Base-by-base conservation (phyloP, 2,888 invertebrate species). In the Perdita meconis region DNA sequence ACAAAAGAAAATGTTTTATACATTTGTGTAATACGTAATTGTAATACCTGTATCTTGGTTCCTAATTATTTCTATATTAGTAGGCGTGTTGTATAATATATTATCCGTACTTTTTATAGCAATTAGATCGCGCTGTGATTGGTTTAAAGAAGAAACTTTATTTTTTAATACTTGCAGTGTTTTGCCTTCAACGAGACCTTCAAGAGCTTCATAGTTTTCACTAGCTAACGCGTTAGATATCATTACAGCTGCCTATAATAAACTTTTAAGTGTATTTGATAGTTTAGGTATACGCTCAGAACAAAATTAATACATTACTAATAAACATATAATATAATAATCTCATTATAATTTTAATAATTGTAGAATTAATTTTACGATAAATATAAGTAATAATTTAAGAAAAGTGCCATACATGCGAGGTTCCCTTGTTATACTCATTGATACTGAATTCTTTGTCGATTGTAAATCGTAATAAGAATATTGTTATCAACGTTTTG, bases 221-320 rank as follows among this genome's bases (percentile, higher is more conserved):
- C 83, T 80, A 10, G 93, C 88, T 67, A 94, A 84, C 53, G 91
- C 90, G 2, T 86, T 69, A 0, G 94, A 93, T 13, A 94, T 93
- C 19, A 88, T 50, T 1, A 71, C 66, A 1, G 93, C 78, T 0
- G 93, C 94, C 93, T 94, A 85, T 38, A 90, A 86, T 16, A 56
- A 3, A 55, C 42, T 34, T 12, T 4, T 5, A 34, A n/a, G n/a
- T n/a, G n/a, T n/a, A n/a, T n/a, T n/a, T n/a, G n/a, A n/a, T n/a
- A n/a, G n/a, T n/a, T n/a, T n/a, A n/a, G n/a, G n/a, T n/a, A n/a
- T n/a, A n/a, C n/a, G n/a, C n/a, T n/a, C n/a, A n/a, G n/a, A n/a
- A n/a, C n/a, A n/a, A n/a, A n/a, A n/a, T n/a, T n/a, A n/a, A n/a
- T n/a, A n/a, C n/a, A n/a, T n/a, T n/a, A n/a, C n/a, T n/a, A n/a